Base-by-base conservation (phyloP, 2,888 invertebrate genomes). In the Pecten maximus region DNA sequence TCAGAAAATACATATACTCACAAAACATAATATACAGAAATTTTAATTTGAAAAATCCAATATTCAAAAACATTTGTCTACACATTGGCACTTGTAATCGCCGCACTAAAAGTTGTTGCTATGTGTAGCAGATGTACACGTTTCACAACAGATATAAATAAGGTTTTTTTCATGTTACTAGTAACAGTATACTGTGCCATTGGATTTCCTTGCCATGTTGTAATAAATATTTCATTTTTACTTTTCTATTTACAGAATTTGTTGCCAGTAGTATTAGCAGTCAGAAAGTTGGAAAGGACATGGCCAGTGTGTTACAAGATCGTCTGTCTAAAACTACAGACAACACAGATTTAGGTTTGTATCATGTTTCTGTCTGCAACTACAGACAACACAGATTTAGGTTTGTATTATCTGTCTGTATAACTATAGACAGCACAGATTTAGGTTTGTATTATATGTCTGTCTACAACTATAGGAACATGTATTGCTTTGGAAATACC, bases 221-320 rank as follows among this genome's bases (percentile, higher is more conserved):
- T 28, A 12, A 2, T 86, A 10, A 15, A 28, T n/a, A 40, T 60
- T 60, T 48, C 28, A 28, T 89, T 2, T 39, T 50, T 50, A 19
- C 28, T 8, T 74, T 74, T 15, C 74, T 74, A 35, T 35, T 74
- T 74, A 54, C 74, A 74, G 74, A 74, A 89, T 94, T 91, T 88
- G 92, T 92, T 28, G 93, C 95, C 15, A 95, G 95, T 91, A 95
- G 95, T 89, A 95, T 95, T 89, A 95, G 95, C 91, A 94, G 93
- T 88, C 93, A 94, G 90, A 94, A 91, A 60, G 87, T 91, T 50
- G 93, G 93, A 6, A 92, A 92, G 88, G 96, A 96, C 88, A 95
- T 95, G 93, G 95, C 95, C 50, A 94, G 93, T 90, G 94, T 96
- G 15, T 90, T 96, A 54, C 96, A 96, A 89, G 95, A 96, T 87